A percentile compares a stretch with the other conserved stretches of the same genome.
Evolutionary conservation across 2,888 invertebrate genomes (phyloP).

Genomic region (Chymomyza amoena): DNA sequence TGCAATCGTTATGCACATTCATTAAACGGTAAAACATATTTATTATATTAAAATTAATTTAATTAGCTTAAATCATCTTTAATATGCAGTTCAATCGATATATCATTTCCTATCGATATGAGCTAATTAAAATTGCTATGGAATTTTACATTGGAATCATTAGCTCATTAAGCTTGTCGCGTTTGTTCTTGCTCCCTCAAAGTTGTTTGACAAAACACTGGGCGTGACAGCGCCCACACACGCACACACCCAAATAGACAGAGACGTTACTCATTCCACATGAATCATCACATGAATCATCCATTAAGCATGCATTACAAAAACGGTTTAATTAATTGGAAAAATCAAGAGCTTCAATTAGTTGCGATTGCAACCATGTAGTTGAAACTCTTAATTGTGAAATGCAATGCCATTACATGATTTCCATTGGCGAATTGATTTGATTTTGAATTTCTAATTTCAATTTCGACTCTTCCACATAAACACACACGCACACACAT

Average conservation of each 20-base stretch:
- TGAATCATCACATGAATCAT: background rate
- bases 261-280: background rate
- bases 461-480: background rate
- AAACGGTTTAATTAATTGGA: constrained; percentile 60
- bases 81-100: background rate
- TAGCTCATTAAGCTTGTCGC: constrained; percentile 10
- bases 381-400: constrained; percentile 56
- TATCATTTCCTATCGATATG: constrained; percentile 16
- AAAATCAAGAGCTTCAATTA: constrained; percentile 20
- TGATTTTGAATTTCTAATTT: background rate
- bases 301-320: constrained; percentile 25
- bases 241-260: background rate
- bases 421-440: background rate
- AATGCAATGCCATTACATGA: background rate
- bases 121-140: constrained; percentile 53
- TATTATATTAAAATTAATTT: constrained; percentile 30
- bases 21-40: constrained; percentile 3
- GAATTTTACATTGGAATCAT: constrained; percentile 1
- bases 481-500: background rate
- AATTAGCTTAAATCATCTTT: constrained; percentile 1
- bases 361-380: constrained; percentile 13
- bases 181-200: constrained; percentile 10
- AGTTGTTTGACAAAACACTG: constrained; percentile 21
- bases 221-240: background rate
- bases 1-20: constrained; percentile 9